Conservation (phyloP, 2,113 vertebrate genomes). For the Neotoma lepida region DNA sequence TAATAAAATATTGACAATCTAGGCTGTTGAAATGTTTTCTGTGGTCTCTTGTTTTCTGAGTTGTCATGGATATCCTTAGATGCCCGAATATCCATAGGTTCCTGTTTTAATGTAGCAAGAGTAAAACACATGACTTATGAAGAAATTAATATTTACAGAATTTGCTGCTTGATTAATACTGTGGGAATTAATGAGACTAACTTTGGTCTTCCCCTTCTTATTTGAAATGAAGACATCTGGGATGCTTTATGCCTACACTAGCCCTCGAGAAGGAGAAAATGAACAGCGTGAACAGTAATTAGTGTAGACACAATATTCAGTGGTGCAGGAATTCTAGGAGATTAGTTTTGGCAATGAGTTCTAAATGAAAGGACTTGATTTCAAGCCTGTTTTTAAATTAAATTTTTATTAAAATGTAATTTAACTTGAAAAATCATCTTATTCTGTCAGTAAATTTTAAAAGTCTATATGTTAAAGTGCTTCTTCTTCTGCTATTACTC, state of each 20-base stretch:
- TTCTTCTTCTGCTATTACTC: neutral
- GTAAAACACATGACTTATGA: neutral
- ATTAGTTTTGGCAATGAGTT: conserved; percentile 36
- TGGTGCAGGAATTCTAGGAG: conserved; percentile 15
- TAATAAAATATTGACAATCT: neutral
- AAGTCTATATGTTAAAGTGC: neutral
- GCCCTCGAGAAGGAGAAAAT: neutral
- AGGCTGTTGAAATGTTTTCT: neutral
- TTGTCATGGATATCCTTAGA: neutral
- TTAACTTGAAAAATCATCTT: neutral
- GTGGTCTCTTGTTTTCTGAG: neutral
- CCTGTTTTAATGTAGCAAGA: neutral
- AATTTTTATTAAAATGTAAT: conserved; percentile 5
- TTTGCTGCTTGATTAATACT: neutral
- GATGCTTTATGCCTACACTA: neutral
- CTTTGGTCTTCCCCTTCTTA: neutral
- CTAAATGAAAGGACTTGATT: conserved; percentile 29
- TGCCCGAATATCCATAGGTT: neutral
- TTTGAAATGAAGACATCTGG: conserved; percentile 41
- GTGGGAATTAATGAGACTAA: neutral
- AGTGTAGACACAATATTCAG: conserved; percentile 28
- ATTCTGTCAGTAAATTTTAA: neutral
- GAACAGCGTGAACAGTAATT: neutral
- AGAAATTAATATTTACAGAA: neutral
- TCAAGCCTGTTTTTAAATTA: conserved; percentile 40